Evolutionary conservation across 2,888 invertebrate species (phyloP).

Genomic region (Clanis bilineata): DNA sequence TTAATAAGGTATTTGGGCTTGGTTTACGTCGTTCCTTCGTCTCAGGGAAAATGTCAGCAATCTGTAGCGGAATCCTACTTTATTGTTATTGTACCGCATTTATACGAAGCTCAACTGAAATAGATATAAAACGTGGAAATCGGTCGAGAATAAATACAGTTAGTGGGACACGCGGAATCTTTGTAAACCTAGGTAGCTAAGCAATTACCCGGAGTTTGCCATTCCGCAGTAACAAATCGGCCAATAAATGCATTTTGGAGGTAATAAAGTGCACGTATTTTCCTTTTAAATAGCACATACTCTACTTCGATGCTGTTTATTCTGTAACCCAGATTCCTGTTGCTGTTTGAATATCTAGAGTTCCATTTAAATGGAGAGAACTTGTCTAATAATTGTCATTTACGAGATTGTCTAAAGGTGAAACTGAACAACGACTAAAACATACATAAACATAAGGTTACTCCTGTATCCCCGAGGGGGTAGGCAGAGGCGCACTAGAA

Average conservation of each 20-base stretch:
- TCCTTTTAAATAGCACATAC: not conserved
- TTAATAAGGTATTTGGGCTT: conserved; percentile 66
- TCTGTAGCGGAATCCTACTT: conserved; percentile 73
- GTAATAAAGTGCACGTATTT: conserved; percentile 9
- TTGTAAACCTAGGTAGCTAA: conserved; percentile 54
- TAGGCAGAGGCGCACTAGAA: no score
- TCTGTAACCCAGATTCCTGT: not conserved
- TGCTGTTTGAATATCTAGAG: not conserved
- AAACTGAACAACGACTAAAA: no score
- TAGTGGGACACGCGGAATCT: conserved; percentile 40
- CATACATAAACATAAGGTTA: no score
- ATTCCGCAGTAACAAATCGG: conserved; percentile 46
- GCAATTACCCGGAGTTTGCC: conserved; percentile 61
- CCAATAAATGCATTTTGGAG: conserved; percentile 40
- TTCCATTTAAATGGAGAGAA: no score
- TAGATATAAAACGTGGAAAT: conserved; percentile 70
- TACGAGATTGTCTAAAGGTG: no score
- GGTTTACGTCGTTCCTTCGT: conserved; percentile 63
- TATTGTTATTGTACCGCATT: conserved; percentile 76
- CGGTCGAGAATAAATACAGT: conserved; percentile 70
- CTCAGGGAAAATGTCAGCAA: conserved; percentile 74
- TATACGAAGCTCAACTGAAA: conserved; percentile 63
- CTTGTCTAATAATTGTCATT: no score
- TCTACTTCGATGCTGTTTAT: not conserved
- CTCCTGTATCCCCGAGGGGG: no score